Conservation (phyloP, 2,113 vertebrate species). For the Gracilinanus agilis region DNA sequence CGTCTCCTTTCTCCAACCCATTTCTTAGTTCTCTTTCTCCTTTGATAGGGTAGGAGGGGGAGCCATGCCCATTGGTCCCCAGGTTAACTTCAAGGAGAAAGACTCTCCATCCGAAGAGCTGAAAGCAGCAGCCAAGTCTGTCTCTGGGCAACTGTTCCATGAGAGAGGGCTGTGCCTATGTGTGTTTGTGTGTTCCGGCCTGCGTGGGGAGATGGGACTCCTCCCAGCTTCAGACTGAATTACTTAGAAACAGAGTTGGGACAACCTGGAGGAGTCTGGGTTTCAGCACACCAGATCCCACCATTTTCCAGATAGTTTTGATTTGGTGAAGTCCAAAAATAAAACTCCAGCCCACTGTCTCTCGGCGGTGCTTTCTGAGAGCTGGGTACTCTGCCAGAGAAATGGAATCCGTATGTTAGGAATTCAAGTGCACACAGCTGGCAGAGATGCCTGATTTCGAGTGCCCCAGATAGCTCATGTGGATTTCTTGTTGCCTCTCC, state of each 20-base stretch:
- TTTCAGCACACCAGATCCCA: slow-evolving; percentile 66
- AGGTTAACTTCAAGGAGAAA: background rate
- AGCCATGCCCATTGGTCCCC: background rate
- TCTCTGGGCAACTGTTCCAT: background rate
- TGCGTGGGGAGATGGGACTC: background rate
- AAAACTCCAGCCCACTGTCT: slow-evolving; percentile 79
- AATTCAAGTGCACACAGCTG: background rate
- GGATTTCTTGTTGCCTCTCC: background rate
- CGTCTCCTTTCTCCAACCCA: background rate
- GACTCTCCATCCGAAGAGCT: slow-evolving; percentile 27
- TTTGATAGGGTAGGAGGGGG: background rate
- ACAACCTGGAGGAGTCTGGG: slow-evolving; percentile 64
- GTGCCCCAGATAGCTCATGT: background rate
- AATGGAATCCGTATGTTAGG: slow-evolving; percentile 67
- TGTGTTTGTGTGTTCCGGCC: background rate
- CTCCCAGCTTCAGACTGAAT: slow-evolving; percentile 70
- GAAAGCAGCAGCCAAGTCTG: background rate
- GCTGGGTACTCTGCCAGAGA: slow-evolving; percentile 64
- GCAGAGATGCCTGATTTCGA: background rate
- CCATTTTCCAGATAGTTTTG: slow-evolving; percentile 74
- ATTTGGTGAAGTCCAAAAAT: slow-evolving; percentile 78
- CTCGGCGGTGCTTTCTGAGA: slow-evolving; percentile 81
- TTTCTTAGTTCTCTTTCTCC: background rate
- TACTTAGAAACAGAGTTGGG: slow-evolving; percentile 70
- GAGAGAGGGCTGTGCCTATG: background rate